phyloP scores from a whole-genome alignment of 2,113 vertebrate species.

The Actenoides hombroni region DNA sequence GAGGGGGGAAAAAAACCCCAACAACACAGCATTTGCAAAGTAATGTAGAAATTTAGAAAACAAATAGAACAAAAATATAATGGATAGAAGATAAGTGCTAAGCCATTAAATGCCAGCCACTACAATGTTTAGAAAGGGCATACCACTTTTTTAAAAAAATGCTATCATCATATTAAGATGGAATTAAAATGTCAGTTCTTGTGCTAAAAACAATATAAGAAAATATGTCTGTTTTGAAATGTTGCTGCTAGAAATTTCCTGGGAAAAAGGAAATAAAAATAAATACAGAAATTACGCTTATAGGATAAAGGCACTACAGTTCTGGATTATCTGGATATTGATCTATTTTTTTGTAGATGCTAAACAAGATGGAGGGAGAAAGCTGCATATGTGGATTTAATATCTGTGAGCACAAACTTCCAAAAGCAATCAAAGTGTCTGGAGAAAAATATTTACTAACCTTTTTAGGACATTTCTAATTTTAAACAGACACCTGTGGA shows the following conservation, averaged over 20 bases:
- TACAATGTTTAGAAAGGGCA: background rate
- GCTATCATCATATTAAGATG: background rate
- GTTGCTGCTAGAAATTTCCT: background rate
- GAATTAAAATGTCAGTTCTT: background rate
- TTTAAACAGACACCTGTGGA: background rate
- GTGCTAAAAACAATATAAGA: background rate
- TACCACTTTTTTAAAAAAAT: accelerated
- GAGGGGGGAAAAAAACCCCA: background rate
- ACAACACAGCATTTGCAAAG: background rate
- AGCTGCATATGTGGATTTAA: background rate
- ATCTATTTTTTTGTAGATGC: background rate
- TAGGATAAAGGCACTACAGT: background rate
- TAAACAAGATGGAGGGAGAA: background rate
- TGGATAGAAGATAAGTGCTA: background rate
- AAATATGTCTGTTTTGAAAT: background rate
- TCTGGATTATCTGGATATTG: background rate
- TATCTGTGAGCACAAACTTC: background rate
- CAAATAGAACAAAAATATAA: background rate
- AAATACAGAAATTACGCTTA: background rate
- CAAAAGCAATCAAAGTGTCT: background rate
- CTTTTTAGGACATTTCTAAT: background rate
- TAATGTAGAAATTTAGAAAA: background rate
- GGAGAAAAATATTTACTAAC: background rate
- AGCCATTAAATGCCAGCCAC: background rate
- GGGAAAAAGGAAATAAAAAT: background rate